phyloP scores from a whole-genome alignment of 2,113 vertebrate genomes.

The Seriola dumerili region DNA sequence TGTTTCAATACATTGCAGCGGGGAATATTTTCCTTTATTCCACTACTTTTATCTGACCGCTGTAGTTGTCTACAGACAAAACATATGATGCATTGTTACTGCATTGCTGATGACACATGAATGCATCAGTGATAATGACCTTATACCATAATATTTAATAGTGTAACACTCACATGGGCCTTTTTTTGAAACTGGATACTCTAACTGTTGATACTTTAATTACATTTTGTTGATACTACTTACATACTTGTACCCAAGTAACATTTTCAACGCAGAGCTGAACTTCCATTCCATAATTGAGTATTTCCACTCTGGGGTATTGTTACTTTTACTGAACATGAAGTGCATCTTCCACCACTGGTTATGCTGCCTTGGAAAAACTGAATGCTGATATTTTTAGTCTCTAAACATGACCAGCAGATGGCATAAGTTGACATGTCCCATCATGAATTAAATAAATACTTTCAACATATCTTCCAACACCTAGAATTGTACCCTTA shows the following conservation, averaged over 20 bases:
- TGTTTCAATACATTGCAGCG: neutral
- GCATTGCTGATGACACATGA: too few relatives aligned
- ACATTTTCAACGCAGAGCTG: too few relatives aligned
- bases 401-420: conserved; percentile 38
- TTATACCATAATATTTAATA: too few relatives aligned
- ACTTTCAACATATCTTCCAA: neutral
- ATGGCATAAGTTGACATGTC: conserved; percentile 25
- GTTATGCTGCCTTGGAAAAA: neutral
- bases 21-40: neutral
- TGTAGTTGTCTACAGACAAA: neutral
- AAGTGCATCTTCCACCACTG: neutral
- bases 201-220: neutral
- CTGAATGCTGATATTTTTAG: neutral
- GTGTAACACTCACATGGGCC: neutral
- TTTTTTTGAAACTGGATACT: neutral
- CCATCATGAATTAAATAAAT: neutral
- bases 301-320: neutral
- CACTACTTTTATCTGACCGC: neutral
- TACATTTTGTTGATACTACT: neutral
- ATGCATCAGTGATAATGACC: too few relatives aligned
- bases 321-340: neutral
- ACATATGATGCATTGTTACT: neutral
- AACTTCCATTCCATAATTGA: neutral
- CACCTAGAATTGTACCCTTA: too few relatives aligned
- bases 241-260: too few relatives aligned